These are phyloP conservation scores for Andrena minutula DNA, from an alignment of 2,888 invertebrate species.

Conservation along the genomic window DNA sequence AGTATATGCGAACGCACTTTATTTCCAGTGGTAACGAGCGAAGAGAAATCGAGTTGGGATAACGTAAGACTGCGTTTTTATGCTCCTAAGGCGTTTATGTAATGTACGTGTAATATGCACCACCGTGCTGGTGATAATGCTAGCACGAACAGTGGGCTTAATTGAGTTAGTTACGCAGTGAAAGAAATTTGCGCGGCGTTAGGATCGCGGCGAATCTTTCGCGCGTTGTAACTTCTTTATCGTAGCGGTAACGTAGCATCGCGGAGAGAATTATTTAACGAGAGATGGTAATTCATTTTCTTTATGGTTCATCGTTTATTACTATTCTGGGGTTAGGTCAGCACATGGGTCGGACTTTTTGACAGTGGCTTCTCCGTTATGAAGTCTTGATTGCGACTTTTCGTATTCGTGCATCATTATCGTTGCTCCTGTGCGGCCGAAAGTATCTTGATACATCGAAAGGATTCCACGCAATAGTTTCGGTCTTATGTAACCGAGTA, in stretches of 20 bases:
- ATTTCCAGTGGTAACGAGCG: not conserved
- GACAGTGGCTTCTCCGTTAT: no score
- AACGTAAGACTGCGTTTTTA: constrained; percentile 8
- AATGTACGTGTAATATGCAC: not conserved
- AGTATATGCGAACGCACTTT: not conserved
- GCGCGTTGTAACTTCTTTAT: not conserved
- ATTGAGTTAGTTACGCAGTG: not conserved
- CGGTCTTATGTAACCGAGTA: constrained; percentile 75
- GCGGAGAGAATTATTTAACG: not conserved
- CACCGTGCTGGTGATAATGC: not conserved
- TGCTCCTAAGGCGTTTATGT: constrained; percentile 11
- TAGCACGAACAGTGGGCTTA: not conserved
- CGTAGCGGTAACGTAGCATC: no score
- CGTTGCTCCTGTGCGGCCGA: constrained; percentile 74
- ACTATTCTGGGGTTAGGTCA: not conserved
- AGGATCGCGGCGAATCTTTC: not conserved
- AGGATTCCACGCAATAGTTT: constrained; percentile 67
- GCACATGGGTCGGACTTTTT: not conserved
- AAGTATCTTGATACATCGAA: constrained; percentile 75
- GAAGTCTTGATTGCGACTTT: not conserved
- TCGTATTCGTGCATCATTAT: constrained; percentile 67
- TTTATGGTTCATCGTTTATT: not conserved
- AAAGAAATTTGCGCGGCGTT: not conserved
- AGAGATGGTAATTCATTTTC: not conserved
- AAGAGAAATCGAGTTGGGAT: constrained; percentile 16